Evolutionary conservation across 2,797 vertebrate genomes (phyloP).

Genomic region (Tolypeutes matacus): DNA sequence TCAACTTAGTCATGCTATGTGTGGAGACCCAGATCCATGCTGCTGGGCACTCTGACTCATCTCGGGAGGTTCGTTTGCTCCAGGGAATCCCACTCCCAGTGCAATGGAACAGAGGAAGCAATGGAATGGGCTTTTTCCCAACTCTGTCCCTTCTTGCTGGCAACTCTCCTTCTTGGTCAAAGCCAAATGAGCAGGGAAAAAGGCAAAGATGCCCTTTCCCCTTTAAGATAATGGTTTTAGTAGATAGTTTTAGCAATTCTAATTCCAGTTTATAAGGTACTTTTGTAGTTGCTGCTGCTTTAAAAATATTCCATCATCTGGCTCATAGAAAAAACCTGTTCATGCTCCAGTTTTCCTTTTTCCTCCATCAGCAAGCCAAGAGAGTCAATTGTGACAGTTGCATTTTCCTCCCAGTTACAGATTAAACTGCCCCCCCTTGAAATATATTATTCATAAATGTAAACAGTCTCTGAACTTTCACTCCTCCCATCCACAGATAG

Average conservation of each 20-base stretch:
- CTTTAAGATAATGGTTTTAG: slow-evolving; percentile 61
- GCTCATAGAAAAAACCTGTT: slow-evolving; percentile 60
- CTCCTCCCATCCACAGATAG: background rate
- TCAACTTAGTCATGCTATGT: slow-evolving; percentile 82
- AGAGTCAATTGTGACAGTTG: slow-evolving; percentile 67
- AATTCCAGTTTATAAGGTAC: slow-evolving; percentile 67
- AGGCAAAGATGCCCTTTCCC: background rate
- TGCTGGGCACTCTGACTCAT: slow-evolving; percentile 86
- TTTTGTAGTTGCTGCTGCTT: slow-evolving; percentile 60
- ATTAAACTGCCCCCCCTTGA: slow-evolving; percentile 61
- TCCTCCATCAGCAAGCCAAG: slow-evolving; percentile 60
- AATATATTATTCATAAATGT: slow-evolving; percentile 79
- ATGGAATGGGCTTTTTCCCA: slow-evolving; percentile 50
- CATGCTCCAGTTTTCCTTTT: slow-evolving; percentile 67
- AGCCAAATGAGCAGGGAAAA: slow-evolving; percentile 27
- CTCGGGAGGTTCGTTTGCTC: slow-evolving; percentile 82
- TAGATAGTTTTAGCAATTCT: slow-evolving; percentile 46
- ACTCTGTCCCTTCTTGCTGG: slow-evolving; percentile 68
- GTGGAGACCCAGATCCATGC: slow-evolving; percentile 80
- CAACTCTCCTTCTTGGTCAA: slow-evolving; percentile 62
- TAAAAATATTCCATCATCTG: slow-evolving; percentile 64
- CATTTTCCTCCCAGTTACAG: slow-evolving; percentile 64
- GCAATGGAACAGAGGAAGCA: slow-evolving; percentile 66
- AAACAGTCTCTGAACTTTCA: background rate
- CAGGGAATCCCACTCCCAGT: slow-evolving; percentile 83